Evolutionary conservation across 2,113 vertebrate species (phyloP).

Genomic region (Recurvirostra avosetta): DNA sequence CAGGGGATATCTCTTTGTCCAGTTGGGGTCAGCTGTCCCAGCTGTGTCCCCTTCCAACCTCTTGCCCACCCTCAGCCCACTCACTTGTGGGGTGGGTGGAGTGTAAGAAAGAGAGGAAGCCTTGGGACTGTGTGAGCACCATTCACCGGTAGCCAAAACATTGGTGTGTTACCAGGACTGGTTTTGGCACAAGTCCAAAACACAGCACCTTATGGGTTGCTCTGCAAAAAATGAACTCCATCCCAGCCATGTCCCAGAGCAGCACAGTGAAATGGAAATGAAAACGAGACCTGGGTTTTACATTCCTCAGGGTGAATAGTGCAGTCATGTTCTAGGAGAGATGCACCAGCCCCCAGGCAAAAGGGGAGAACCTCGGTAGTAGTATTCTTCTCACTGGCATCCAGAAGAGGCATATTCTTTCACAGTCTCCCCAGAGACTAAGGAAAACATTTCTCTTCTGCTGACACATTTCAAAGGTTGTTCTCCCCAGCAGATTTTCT

Average conservation of each 20-base stretch:
- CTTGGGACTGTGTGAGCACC: accelerated
- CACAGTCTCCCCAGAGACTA: background rate
- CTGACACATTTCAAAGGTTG: background rate
- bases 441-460: background rate
- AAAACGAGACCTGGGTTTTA: background rate
- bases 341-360: background rate
- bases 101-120: background rate
- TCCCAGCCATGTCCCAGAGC: background rate
- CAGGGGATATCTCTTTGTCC: background rate
- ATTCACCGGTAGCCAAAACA: accelerated
- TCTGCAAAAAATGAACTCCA: background rate
- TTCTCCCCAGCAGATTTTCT: background rate
- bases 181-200: background rate
- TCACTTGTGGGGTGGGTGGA: accelerated
- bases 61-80: accelerated
- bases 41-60: background rate
- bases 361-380: background rate
- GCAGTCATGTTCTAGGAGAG: background rate
- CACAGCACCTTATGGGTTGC: background rate
- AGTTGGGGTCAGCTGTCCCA: accelerated
- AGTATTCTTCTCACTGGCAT: background rate
- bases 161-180: background rate
- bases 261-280: background rate
- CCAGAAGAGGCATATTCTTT: background rate
- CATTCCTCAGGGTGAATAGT: background rate